Percentiles rank a stretch among this genome's conserved stretches.
These are phyloP conservation scores for Psettodes erumei DNA, from an alignment of 2,113 vertebrate genomes.

Conservation along the genomic window DNA sequence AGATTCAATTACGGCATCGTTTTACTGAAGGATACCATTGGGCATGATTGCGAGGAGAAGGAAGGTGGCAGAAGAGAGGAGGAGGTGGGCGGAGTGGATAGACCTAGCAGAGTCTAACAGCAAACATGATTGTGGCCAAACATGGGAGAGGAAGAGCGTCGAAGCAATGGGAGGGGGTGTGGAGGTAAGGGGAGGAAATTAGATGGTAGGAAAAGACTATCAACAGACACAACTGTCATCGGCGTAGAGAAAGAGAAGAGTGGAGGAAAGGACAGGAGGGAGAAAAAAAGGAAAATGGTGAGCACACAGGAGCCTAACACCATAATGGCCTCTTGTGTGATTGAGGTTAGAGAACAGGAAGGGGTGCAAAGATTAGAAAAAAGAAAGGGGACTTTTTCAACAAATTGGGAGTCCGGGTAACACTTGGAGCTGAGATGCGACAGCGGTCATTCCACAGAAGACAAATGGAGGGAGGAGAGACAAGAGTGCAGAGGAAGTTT, in stretches of 20 bases:
- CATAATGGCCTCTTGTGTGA: slow-evolving; percentile 18
- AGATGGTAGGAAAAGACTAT: slow-evolving; percentile 28
- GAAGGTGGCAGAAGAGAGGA: slow-evolving; percentile 5
- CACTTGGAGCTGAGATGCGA: background rate
- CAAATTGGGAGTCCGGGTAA: background rate
- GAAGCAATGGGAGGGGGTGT: background rate
- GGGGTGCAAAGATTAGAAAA: slow-evolving; percentile 33
- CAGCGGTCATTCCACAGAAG: background rate
- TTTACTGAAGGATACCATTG: slow-evolving; percentile 32
- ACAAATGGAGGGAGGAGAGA: background rate
- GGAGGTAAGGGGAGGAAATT: slow-evolving; percentile 16
- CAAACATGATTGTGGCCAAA: slow-evolving; percentile 41
- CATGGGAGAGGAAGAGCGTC: slow-evolving; percentile 5
- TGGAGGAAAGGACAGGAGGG: background rate
- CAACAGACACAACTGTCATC: slow-evolving; percentile 18
- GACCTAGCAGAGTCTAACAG: slow-evolving; percentile 10
- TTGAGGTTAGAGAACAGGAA: slow-evolving; percentile 47
- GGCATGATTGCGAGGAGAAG: slow-evolving; percentile 29
- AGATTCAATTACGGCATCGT: slow-evolving; percentile 48
- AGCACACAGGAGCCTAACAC: slow-evolving; percentile 12
- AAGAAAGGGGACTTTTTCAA: slow-evolving; percentile 33
- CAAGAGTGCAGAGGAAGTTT: background rate
- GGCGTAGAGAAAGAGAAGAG: slow-evolving; percentile 9
- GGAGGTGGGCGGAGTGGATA: background rate
- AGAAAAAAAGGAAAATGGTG: background rate